Conservation (phyloP, 2,113 vertebrate genomes). For the Paedocypris sp. region DNA sequence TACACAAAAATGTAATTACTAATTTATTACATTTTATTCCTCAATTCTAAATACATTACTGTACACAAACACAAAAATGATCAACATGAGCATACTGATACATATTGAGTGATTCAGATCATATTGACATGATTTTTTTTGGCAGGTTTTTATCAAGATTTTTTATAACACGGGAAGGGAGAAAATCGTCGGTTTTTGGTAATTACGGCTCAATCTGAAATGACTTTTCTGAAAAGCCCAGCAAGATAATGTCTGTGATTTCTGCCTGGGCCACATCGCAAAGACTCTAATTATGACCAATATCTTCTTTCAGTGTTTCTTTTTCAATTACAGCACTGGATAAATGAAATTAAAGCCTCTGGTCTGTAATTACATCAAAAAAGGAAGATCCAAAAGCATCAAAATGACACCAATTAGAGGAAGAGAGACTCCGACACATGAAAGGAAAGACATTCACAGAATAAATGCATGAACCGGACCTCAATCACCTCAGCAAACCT, state of each 20-base stretch:
- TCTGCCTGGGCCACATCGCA: background rate
- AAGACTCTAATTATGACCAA: constrained; percentile 28
- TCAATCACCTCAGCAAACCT: too few species aligned
- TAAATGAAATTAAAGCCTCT: constrained; percentile 6
- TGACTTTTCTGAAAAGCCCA: background rate
- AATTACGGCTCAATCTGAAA: constrained; percentile 1
- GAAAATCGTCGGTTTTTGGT: background rate
- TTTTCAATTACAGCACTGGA: constrained; percentile 16
- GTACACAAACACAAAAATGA: too few species aligned
- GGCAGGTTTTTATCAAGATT: background rate
- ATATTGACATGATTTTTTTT: too few species aligned
- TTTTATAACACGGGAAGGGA: background rate
- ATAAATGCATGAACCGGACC: background rate
- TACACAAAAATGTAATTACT: too few species aligned
- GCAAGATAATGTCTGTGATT: constrained; percentile 2
- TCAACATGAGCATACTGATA: too few species aligned
- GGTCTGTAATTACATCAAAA: constrained; percentile 22
- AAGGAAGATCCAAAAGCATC: constrained; percentile 5
- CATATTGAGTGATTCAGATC: too few species aligned
- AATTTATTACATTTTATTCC: too few species aligned
- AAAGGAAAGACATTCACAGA: background rate
- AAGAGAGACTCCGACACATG: background rate
- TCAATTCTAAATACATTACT: too few species aligned
- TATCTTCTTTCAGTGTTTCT: constrained; percentile 12
- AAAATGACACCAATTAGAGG: constrained; percentile 7